Evolutionary conservation across 2,113 vertebrate species (phyloP).

Genomic region (Rhadina sibilatrix): DNA sequence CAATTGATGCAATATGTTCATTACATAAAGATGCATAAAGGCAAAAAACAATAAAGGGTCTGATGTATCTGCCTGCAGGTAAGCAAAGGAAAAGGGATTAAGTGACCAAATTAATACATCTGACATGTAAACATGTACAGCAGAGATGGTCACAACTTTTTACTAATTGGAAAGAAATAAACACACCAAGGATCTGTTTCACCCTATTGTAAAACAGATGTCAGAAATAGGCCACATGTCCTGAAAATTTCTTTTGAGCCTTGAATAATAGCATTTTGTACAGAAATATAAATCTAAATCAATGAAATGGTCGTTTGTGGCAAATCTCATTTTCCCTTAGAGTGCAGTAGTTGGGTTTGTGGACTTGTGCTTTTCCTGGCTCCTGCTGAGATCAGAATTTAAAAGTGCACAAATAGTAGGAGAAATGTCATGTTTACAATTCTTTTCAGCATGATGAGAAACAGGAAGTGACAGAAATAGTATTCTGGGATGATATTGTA

Average conservation of each 20-base stretch:
- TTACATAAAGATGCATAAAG: not conserved
- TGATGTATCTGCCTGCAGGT: not conserved
- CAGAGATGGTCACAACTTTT: not conserved
- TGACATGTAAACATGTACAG: not conserved
- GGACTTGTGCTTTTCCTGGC: not conserved
- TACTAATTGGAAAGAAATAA: not conserved
- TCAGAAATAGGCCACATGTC: not conserved
- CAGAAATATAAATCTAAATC: not conserved
- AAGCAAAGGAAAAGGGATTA: not conserved
- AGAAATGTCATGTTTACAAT: constrained; percentile 51
- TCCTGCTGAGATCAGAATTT: constrained; percentile 5
- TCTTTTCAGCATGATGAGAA: not conserved
- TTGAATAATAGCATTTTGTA: not conserved
- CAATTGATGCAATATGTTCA: not conserved
- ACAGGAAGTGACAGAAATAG: constrained; percentile 53
- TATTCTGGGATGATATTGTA: not conserved
- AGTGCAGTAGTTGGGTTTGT: not conserved
- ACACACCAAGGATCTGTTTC: not conserved
- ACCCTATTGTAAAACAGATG: not conserved
- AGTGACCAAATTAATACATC: not conserved
- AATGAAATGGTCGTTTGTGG: not conserved
- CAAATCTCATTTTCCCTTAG: not conserved
- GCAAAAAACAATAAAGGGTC: not conserved
- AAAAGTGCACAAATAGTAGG: not conserved
- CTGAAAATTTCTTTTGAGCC: not conserved